Evolutionary conservation across 1,140 invertebrate genomes (phyloP), one percentile per base, ranked within the genome.

Genomic region (Venustaconcha ellipsiformis): DNA sequence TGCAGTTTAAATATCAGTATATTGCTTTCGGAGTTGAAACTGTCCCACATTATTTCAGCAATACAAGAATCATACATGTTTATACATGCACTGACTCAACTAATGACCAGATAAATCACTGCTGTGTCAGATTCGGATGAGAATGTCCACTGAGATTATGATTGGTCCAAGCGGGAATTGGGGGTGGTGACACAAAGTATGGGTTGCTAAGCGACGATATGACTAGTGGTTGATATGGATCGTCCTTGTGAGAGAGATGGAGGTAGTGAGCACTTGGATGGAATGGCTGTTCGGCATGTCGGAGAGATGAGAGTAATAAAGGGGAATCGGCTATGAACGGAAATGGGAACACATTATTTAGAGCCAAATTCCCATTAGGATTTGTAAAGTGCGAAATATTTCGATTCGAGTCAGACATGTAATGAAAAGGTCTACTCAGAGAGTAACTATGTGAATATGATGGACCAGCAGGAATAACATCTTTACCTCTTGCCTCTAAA

Each of bases 291-390:
- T 88, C 85, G 8, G 78, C 67, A 58, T 84, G 86, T 3, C 84
- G 79, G 14, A 84, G 62, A n/a, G 76, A 78, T 64, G 84, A 86
- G 60, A 84, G 70, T 65, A 88, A 65, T 71, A 84, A 70, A 1
- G 84, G 82, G n/a, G 82, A 81, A 18, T 86, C 86, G 20, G 84
- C 84, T 13, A 86, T 74, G 26, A 88, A 81, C 14, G 82, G 85
- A 59, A 82, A 85, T 14, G 84, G 84, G 67, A 81, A 86, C n/a
- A 87, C 78, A 0, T 83, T 76, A 58, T 80, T 83, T 57, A 78
- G 62, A 3, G 78, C 71, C 37, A 48, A 48, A 48, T 48, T 48
- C 37, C 37, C 37, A 48, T 8, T 48, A 8, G 37, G 11, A 48
- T 48, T 48, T 1, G 37, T 48, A 8, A 48, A 48, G 37, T 48